Base-by-base conservation (phyloP, 2,888 invertebrate genomes). In the Neuroscelio doddi region DNA sequence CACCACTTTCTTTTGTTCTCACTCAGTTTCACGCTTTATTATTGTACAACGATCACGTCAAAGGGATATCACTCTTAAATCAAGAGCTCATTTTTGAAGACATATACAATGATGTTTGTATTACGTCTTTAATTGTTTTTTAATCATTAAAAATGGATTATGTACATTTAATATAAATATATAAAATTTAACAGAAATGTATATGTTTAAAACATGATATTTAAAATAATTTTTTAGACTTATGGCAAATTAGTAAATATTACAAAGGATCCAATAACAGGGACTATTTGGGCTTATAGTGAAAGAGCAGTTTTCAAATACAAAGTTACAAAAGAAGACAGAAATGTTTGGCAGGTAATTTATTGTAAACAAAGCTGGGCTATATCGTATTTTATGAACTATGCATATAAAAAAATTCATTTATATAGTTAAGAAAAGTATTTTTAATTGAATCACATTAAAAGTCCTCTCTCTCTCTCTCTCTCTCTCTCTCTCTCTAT, bases 21-120 rank as follows among this genome's bases (percentile, higher is more conserved):
- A 97, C 97, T 0, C 93, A 97, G 83, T 97, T 96, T 85, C 97
- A 98, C 84, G 91, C 92, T 0, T 84, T 97, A 1, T 86, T 97
- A 8, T 90, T 96, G 70, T 97, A 93, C 82, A 86, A 90, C 0
- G 93, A 96, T 82, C 90, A 92, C 65, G 90, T 97, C 1, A 93
- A 93, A 81, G 95, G 93, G 0, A 88, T 97, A 29, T 96, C 94
- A 56, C 85, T 94, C 2, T 86, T 97, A 7, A 96, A 94, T 85
- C 91, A 95, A 73, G 93, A 95, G 78, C 84, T 93, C 7, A 92
- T 97, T 12, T 94, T 93, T 81, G 94, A 96, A 85, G 97, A 97
- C 72, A 87, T 90, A 63, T 93, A 92, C 76, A 90, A 92, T 27
- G 94, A 94, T 38, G 83, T 84, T 71, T 3, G 80, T 76, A 65